Conservation (phyloP, 2,113 vertebrate genomes). For the Eleginops maclovinus region DNA sequence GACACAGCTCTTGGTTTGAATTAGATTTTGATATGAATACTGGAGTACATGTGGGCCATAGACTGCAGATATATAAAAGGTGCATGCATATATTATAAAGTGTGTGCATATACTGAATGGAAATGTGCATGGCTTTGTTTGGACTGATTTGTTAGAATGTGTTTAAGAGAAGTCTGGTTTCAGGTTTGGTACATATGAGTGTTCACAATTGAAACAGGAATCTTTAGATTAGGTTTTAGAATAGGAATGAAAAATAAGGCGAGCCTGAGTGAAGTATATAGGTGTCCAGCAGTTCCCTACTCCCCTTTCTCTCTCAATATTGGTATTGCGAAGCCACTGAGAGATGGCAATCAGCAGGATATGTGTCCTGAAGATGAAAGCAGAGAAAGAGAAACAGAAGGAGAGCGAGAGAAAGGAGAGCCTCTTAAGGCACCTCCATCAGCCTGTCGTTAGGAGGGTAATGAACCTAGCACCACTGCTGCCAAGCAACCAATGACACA, state of each 20-base stretch:
- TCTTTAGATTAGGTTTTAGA: slow-evolving; percentile 29
- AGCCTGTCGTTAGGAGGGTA: slow-evolving; percentile 79
- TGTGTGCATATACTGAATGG: slow-evolving; percentile 1
- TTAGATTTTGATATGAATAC: slow-evolving; percentile 55
- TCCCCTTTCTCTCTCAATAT: slow-evolving; percentile 65
- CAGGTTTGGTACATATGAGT: slow-evolving; percentile 14
- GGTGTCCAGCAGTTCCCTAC: slow-evolving; percentile 36
- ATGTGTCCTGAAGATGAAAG: slow-evolving; percentile 68
- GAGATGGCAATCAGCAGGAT: slow-evolving; percentile 75
- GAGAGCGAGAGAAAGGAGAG: slow-evolving; percentile 62
- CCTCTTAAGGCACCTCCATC: slow-evolving; percentile 76
- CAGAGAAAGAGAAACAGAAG: slow-evolving; percentile 65
- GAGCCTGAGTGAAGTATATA: slow-evolving; percentile 32
- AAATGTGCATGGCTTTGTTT: slow-evolving; percentile 24
- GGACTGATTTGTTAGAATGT: slow-evolving; percentile 23
- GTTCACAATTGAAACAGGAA: slow-evolving; percentile 23
- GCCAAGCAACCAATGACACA: slow-evolving; percentile 75
- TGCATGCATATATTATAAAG: slow-evolving; percentile 8
- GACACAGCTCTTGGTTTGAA: slow-evolving; percentile 52
- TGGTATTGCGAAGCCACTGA: slow-evolving; percentile 59
- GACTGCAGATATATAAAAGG: neutral
- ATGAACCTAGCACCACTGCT: slow-evolving; percentile 77
- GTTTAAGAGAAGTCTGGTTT: slow-evolving; percentile 15
- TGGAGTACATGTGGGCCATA: neutral
- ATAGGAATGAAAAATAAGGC: slow-evolving; percentile 46